Evolutionary conservation across 2,797 vertebrate genomes (phyloP), one percentile per base, ranked within the genome.

Genomic region (Sebastes iracundus): DNA sequence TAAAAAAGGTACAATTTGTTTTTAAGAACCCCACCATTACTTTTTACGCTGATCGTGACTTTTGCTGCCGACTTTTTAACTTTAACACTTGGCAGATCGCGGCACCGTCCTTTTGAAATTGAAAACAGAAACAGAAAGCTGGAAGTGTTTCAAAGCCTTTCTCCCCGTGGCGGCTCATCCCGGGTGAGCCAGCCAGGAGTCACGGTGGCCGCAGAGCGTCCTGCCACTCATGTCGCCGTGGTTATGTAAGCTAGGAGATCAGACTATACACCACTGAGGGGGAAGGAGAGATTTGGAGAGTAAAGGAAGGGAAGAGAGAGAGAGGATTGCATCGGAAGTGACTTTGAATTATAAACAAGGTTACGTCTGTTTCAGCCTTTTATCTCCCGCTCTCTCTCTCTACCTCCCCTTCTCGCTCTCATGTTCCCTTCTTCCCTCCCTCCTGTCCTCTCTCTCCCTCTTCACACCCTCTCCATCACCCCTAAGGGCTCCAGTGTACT

Each of bases 231-330:
- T 70, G 76, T 52, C n/a, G 22, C 65, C 76, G 42, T 14, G 61
- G 80, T 94, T 92, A 92, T 66, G 76, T 87, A 91, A 93, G 75
- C 25, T 12, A 78, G 52, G 69, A 87, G 84, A 81, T 88, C 81
- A 32, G 16, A 58, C 32, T n/a, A 38, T 38, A 56, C 23, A 33
- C 74, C 72, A 71, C 38, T 0, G 56, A 80, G 22, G 49, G 79
- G 79, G 38, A n/a, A 58, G 64, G 63, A 66, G 62, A 63, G 67
- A 82, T 81, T 70, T 81, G 35, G 33, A 70, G 64, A 78, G 72
- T 72, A 68, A 77, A 65, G 70, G 56, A 61, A 76, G 60, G 35
- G 55, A 38, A 22, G 38, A 23, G 27, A 33, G 46, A 12, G 16
- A 33, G 59, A 49, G 28, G 30, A 35, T 8, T 77, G 28, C 35